phyloP scores from a whole-genome alignment of 2,888 invertebrate species.

The Trissolcus japonicus region DNA sequence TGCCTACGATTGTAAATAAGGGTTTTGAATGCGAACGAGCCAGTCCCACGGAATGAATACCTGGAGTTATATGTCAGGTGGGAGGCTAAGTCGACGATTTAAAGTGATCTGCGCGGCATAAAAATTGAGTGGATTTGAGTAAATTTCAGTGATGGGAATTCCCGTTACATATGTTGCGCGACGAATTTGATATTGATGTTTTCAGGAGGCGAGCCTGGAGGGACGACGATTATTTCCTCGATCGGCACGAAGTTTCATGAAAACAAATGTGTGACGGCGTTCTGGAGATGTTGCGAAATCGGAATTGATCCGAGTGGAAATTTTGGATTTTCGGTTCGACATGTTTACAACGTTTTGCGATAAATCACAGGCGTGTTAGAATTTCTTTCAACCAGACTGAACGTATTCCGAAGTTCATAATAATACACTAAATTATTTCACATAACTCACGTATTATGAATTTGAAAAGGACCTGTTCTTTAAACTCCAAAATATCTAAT shows the following conservation, averaged over 20 bases:
- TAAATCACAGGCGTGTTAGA: no score
- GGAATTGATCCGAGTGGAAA: no score
- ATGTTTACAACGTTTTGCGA: no score
- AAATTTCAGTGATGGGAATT: not conserved
- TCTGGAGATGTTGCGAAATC: no score
- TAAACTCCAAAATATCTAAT: not conserved
- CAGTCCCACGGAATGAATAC: conserved; percentile 69
- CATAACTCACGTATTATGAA: not conserved
- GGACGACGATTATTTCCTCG: no score
- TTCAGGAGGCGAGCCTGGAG: no score
- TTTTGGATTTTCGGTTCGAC: no score
- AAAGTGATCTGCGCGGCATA: conserved; percentile 64
- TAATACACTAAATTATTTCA: not conserved
- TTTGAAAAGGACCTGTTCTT: not conserved
- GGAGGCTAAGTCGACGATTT: conserved; percentile 70
- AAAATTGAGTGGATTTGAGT: conserved; percentile 16
- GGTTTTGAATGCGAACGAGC: conserved; percentile 63
- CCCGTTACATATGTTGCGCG: conserved; percentile 1
- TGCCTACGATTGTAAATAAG: conserved; percentile 70
- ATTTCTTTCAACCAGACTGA: no score
- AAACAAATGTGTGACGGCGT: no score
- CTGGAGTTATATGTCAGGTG: conserved; percentile 66
- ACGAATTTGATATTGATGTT: conserved; percentile 6
- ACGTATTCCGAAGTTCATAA: no score
- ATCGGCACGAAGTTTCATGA: no score